Evolutionary conservation across 2,113 vertebrate genomes (phyloP), one percentile per base, ranked within the genome.

Genomic region (Pachypanchax playfairii): DNA sequence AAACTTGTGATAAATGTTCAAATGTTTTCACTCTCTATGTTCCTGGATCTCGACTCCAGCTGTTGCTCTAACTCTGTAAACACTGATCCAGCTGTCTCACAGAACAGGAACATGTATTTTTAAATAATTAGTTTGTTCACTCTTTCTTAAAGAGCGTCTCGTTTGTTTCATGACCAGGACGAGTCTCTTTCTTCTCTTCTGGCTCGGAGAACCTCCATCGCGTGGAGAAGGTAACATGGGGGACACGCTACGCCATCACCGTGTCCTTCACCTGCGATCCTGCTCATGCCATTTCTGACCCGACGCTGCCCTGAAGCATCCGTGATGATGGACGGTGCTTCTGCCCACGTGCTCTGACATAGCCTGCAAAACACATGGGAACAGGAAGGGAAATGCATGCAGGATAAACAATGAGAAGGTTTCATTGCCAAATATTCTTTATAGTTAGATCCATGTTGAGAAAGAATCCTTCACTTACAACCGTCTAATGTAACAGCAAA

Each of bases 231-330:
- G 96, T 99, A 4, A 72, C 5, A 6, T 98, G 96, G 97, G 97
- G 97, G 57, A 96, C 94, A 1, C 94, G 96, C 42, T 99, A 93
- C 0, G 95, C 97, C 87, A 91, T 99, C 90, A 98, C 96, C 24
- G 96, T 98, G 67, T 98, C 96, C 80, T 99, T 98, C 86, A 96
- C 93, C 24, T 99, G 97, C 62, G 92, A 98, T 87, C 95, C 95
- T 0, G 88, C 89, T 49, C 93, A 95, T 1, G 85, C 85, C 86
- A 97, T 99, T 8, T 61, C 64, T 0, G 94, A 98, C 85, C 97
- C 96, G 0, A 47, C 85, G 1, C 67, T 95, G 83, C 80, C 59
- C 0, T 89, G 82, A 88, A 43, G 39, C 53, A 4, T 64, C 57
- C 46, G 20, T 4, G 20, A n/a, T n/a, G 38, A 58, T 24, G 60